These are phyloP conservation scores for Pangasianodon gigas DNA, from an alignment of 2,113 vertebrate genomes.

Conservation along the genomic window DNA sequence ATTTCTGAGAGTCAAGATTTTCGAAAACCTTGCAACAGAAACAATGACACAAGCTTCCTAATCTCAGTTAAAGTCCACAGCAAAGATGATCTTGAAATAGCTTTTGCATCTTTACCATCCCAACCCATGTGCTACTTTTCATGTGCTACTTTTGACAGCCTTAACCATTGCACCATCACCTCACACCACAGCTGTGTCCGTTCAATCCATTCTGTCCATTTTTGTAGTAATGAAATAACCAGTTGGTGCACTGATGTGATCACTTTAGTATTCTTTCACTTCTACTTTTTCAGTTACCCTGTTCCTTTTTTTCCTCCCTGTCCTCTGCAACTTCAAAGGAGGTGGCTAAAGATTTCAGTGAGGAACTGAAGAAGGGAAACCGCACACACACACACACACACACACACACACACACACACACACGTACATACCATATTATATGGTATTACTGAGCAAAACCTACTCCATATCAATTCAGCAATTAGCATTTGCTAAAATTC, in stretches of 20 bases:
- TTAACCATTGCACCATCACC: background rate
- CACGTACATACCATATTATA: background rate
- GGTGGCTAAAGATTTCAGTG: background rate
- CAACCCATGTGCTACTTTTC: background rate
- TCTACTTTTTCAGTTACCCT: conserved; percentile 6
- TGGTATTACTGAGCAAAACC: background rate
- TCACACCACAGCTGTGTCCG: too few relatives aligned
- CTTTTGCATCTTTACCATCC: background rate
- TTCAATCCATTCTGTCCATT: background rate
- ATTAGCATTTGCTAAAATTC: background rate
- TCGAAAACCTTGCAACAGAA: background rate
- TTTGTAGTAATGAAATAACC: background rate
- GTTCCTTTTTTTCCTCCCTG: background rate
- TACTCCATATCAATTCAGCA: background rate
- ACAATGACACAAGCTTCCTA: background rate
- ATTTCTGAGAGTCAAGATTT: background rate
- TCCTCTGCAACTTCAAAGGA: background rate
- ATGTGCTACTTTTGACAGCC: background rate
- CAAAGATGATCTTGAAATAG: background rate
- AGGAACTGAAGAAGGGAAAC: conserved; percentile 3
- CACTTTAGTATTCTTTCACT: conserved; percentile 24
- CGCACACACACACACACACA: background rate
- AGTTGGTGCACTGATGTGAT: background rate
- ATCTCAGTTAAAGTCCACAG: background rate
- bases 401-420: too few relatives aligned